Conservation (phyloP, 2,797 vertebrate species). For the Salarias fasciatus region DNA sequence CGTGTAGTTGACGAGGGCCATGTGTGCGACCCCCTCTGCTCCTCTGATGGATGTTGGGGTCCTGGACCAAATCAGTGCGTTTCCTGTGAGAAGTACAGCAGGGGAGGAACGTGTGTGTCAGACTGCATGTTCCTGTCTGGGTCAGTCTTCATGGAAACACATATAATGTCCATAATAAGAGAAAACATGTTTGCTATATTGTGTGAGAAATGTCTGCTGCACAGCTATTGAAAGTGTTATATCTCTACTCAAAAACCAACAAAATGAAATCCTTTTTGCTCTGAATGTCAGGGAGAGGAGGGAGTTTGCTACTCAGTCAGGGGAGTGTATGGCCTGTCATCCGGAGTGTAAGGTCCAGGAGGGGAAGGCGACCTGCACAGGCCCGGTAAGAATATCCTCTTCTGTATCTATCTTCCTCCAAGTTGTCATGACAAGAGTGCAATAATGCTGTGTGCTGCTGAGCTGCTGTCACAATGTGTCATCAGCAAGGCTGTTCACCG, state of each 20-base stretch:
- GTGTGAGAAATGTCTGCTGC: no score
- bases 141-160: conserved; percentile 73
- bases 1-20: conserved; percentile 81
- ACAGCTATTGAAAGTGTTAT: no score
- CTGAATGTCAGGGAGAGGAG: conserved; percentile 81
- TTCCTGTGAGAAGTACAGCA: conserved; percentile 88
- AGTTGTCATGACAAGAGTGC: no score
- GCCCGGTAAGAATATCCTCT: conserved; percentile 80
- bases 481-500: no score
- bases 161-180: conserved; percentile 1
- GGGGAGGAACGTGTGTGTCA: conserved; percentile 86
- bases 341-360: conserved; percentile 87
- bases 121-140: conserved; percentile 88
- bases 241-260: neutral
- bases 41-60: conserved; percentile 92
- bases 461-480: no score
- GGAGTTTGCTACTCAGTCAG: conserved; percentile 82
- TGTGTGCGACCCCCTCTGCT: conserved; percentile 90
- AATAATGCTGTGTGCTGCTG: no score
- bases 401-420: no score
- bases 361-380: conserved; percentile 85
- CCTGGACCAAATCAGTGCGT: conserved; percentile 90
- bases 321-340: conserved; percentile 89
- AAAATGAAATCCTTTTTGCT: no score
- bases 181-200: no score